A percentile compares a stretch with the other conserved stretches of the same genome.
phyloP scores from a whole-genome alignment of 2,113 vertebrate genomes.

The Trogon melanurus region DNA sequence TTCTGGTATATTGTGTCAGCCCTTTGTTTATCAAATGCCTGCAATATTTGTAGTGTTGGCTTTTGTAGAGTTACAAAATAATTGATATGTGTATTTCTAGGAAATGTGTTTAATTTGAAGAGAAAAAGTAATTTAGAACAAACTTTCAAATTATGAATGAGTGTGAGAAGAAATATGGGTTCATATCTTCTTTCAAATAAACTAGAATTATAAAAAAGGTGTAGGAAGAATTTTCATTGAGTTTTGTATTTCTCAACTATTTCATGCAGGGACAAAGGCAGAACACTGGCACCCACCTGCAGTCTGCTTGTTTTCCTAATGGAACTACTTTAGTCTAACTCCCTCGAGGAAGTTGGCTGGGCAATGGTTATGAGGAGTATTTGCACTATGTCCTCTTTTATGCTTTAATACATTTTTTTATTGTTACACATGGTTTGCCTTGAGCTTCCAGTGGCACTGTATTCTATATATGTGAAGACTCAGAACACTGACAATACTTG shows the following conservation, averaged over 20 bases:
- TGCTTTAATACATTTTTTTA: conserved; percentile 17
- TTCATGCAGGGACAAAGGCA: not conserved
- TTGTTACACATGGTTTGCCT: not conserved
- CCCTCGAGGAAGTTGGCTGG: not conserved
- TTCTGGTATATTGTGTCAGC: conserved; percentile 50
- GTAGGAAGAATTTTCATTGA: not conserved
- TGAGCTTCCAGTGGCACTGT: not conserved
- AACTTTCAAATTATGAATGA: conserved; percentile 57
- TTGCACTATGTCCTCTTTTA: conserved; percentile 1
- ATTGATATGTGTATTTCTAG: conserved; percentile 46
- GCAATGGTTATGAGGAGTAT: not conserved
- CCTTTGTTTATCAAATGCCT: conserved; percentile 64
- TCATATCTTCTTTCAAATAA: not conserved
- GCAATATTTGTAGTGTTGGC: conserved; percentile 50
- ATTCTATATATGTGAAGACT: not conserved
- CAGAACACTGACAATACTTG: not conserved
- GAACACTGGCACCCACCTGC: not conserved
- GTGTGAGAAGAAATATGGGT: not conserved
- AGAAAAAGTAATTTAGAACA: not conserved
- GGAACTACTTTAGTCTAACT: not conserved
- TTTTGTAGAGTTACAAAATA: conserved; percentile 60
- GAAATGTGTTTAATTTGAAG: conserved; percentile 60
- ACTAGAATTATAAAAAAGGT: not conserved
- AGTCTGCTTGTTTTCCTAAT: not conserved
- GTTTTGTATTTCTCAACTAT: not conserved